Evolutionary conservation across 2,113 vertebrate species (phyloP).

Genomic region (Malaclemys terrapin): DNA sequence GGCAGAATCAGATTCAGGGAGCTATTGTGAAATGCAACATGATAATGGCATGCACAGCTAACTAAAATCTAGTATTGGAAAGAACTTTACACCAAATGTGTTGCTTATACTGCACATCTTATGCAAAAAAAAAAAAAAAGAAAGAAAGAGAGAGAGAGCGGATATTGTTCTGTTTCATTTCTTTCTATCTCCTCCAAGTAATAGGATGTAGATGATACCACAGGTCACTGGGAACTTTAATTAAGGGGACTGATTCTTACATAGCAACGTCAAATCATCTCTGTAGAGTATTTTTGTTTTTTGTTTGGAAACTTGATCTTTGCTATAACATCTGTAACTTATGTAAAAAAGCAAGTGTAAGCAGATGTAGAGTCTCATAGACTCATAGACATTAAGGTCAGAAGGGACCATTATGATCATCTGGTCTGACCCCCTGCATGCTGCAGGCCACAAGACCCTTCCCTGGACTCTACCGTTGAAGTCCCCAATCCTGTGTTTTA

Average conservation of each 20-base stretch:
- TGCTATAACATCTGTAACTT: slow-evolving; percentile 2
- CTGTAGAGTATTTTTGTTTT: background rate
- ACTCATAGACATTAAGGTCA: too few relatives aligned
- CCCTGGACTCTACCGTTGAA: too few relatives aligned
- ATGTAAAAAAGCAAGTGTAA: background rate
- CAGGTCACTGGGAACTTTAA: background rate
- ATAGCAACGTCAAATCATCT: background rate
- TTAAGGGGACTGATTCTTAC: background rate
- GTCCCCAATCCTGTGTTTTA: too few relatives aligned
- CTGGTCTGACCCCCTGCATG: too few relatives aligned
- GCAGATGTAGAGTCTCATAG: background rate
- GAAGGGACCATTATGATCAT: too few relatives aligned
- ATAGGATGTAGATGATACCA: background rate
- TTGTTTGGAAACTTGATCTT: background rate
- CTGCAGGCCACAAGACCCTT: too few relatives aligned
- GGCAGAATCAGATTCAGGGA: background rate
- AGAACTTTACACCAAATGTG: background rate
- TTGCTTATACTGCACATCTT: background rate
- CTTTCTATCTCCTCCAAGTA: background rate
- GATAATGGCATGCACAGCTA: background rate
- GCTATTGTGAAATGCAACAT: background rate
- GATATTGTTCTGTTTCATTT: too few relatives aligned
- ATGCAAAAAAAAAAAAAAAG: background rate
- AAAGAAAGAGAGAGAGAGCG: too few relatives aligned
- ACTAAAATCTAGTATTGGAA: background rate